Evolutionary conservation across 2,888 invertebrate species (phyloP), one percentile per base, ranked within the genome.

Genomic region (Temnothorax rugatulus): DNA sequence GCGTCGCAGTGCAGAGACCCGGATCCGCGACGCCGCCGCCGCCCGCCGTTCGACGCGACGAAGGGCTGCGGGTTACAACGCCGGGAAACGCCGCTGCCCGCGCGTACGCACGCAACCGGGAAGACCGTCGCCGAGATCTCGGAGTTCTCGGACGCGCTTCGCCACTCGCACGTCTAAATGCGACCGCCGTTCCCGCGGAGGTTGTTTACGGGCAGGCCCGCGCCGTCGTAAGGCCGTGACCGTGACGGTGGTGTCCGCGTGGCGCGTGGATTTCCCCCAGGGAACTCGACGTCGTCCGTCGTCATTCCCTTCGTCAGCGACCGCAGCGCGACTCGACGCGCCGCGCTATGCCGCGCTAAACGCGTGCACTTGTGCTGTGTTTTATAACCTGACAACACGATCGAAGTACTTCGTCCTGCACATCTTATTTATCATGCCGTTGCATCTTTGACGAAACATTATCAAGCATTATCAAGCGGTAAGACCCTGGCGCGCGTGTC

Each of bases 301-400:
- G 84, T 83, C 83, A 4, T 88, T 85, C 83, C 7, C 41, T 0
- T 21, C 21, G 21, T 64, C 88, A 86, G 86, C 82, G 83, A 85
- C 83, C 71, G 21, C 41, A 44, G 74, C 82, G 79, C 63, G 64
- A 87, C 50, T 83, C 54, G 68, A 76, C 84, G 77, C 47, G 83
- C 69, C 82, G 64, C 84, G 85, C 83, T 81, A 84, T 87, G 86
- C 83, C 87, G 85, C 85, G 66, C 83, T 87, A n/a, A 79, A 69
- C 64, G 83, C 83, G 44, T 76, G 83, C 85, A 86, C 88, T 88
- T 87, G 63, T 86, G 18, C 73, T 1, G 61, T 44, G 74, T 88
- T 91, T 91, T 90, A 90, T 92, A 92, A 92, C 91, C 92, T 92
- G 90, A 90, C 88, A 84, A 88, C 84, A 83, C 89, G 84, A 85